Conservation (phyloP, 2,888 invertebrate genomes). For the Blastobasis adustella region DNA sequence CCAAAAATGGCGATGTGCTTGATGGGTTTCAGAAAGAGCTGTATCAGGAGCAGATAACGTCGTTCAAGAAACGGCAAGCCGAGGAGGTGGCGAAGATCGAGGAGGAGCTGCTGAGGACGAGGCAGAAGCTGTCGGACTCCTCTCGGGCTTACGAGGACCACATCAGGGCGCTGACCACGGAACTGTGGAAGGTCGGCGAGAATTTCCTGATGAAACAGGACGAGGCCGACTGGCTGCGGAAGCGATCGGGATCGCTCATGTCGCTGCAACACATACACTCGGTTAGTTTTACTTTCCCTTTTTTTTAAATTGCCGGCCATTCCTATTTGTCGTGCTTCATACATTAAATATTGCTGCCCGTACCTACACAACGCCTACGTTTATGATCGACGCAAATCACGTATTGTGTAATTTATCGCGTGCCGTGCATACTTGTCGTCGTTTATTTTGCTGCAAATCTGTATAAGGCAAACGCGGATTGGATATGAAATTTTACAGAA, state of each 20-base stretch:
- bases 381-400: too few relatives aligned
- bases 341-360: too few relatives aligned
- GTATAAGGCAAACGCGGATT: too few relatives aligned
- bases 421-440: too few relatives aligned
- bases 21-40: conserved; percentile 68
- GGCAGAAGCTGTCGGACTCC: conserved; percentile 59
- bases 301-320: too few relatives aligned
- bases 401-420: too few relatives aligned
- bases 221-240: conserved; percentile 67
- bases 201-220: conserved; percentile 74
- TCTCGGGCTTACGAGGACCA: conserved; percentile 53
- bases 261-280: conserved; percentile 62
- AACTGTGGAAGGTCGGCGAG: conserved; percentile 77
- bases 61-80: conserved; percentile 63
- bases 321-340: too few relatives aligned
- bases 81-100: conserved; percentile 67
- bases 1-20: too few relatives aligned
- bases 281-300: conserved; percentile 25
- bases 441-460: too few relatives aligned
- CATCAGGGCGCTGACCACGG: conserved; percentile 63
- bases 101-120: conserved; percentile 66
- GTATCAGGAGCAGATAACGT: conserved; percentile 77
- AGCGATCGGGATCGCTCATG: conserved; percentile 55
- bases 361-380: too few relatives aligned
- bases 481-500: too few relatives aligned